Base-by-base conservation (phyloP, 2,797 vertebrate species). In the Eutrigla gurnardus region DNA sequence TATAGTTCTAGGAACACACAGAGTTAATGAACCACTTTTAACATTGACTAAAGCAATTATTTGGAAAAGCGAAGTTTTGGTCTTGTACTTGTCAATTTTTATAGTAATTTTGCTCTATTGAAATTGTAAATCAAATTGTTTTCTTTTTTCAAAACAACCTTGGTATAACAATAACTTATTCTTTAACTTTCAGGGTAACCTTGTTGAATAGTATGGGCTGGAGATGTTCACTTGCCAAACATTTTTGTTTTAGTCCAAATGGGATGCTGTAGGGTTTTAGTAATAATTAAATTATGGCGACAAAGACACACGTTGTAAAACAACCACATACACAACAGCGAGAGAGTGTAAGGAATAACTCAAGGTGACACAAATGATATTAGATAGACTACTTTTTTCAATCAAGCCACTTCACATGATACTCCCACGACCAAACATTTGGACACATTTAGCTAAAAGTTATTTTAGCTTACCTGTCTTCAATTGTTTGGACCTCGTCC, bases 401-500 rank as follows among this genome's bases (percentile, higher is more conserved):
- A 7, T 17, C 7, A 10, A 37, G 18, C 11, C n/a, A 6, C 46
- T 53, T 33, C 40, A 11, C 8, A 3, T 25, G 17, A 52, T 2
- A 9, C 35, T 12, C 40, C 17, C 65, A 3, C 3, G 37, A 33
- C 45, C 7, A n/a, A 17, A 52, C 11, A 37, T 46, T 0, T 13
- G 2, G 18, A 36, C 18, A 37, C 18, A 0, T 53, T 11, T 7
- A 0, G 0, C 32, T 7, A 2, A 5, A 11, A 12, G 17, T 12
- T 25, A 12, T 4, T 18, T 17, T 4, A 36, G 10, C 75, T 77
- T 72, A 92, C 90, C 91, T 89, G 80, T 76, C 57, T 81, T 15
- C 61, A 70, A 55, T 62, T 47, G 77, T 73, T 61, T 59, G 55
- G 88, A 80, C 80, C 83, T 86, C 80, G 84, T 84, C 88, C 73